These are phyloP conservation scores for Psittacula cyanocephala DNA, from an alignment of 2,113 vertebrate genomes.

Conservation along the genomic window DNA sequence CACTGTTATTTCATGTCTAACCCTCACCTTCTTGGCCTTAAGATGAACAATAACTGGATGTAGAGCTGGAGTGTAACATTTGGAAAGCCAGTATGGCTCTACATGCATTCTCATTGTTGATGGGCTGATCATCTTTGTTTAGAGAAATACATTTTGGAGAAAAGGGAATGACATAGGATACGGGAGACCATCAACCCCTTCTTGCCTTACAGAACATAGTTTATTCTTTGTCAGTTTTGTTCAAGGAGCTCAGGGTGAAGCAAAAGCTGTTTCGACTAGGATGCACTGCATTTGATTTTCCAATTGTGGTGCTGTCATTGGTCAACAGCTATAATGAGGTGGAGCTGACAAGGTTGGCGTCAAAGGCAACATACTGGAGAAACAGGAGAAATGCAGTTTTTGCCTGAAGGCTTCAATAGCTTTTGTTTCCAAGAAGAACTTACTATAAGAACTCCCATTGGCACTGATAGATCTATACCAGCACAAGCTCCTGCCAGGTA, in stretches of 20 bases:
- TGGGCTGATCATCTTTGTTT: neutral
- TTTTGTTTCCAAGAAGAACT: neutral
- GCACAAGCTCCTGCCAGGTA: neutral
- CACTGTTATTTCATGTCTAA: neutral
- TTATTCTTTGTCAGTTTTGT: neutral
- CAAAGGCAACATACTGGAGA: neutral
- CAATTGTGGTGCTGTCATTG: fast-evolving
- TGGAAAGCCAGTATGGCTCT: neutral
- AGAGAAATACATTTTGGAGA: neutral
- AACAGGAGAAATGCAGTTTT: neutral
- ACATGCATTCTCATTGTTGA: neutral
- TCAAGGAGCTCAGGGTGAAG: neutral
- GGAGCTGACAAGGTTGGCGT: neutral
- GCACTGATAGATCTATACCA: neutral
- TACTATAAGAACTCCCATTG: neutral
- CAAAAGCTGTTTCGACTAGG: neutral
- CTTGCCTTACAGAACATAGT: neutral
- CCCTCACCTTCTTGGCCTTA: neutral
- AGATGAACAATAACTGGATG: neutral
- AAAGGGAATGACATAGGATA: neutral
- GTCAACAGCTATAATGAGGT: neutral
- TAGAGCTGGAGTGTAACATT: neutral
- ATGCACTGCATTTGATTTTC: neutral
- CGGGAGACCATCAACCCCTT: neutral
- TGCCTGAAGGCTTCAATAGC: neutral